Evolutionary conservation across 2,888 invertebrate species (phyloP), one percentile per base, ranked within the genome.

Genomic region (Agonopterix alstromeriana): DNA sequence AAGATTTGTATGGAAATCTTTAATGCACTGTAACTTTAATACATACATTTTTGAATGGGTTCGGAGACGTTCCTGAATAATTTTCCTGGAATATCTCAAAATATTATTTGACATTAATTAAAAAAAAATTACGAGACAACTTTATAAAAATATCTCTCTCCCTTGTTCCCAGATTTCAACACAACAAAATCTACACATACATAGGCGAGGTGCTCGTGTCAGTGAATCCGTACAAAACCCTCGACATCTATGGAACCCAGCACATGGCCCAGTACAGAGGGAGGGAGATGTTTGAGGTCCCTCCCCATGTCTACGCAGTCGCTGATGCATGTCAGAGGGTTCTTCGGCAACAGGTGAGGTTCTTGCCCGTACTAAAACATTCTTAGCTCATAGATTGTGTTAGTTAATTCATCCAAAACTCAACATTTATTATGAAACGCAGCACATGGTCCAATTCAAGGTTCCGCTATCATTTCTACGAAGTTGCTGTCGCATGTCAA

Each of bases 181-280:
- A 93, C 79, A 95, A 96, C 63, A 94, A 93, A 79, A 97, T 99
- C 74, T 99, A 99, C 91, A 98, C 98, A 7, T 99, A 99, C 88
- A 99, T 99, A 65, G 99, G 99, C 42, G 99, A 99, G 88, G 98
- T 98, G 65, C 94, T 97, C 73, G 97, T 99, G 41, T 98, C 98
- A 0, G 95, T 99, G 61, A 99, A 99, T 88, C 99, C 99, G 0
- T 99, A 99, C 90, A 93, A 94, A 73, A 93, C 91, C 43, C 92
- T 98, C 82, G 96, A 97, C 77, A 97, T 99, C 73, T 99, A 98
- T 89, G 96, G 95, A 51, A 89, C 92, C 48, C 93, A 94, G 56
- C 92, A 94, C 70, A 94, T 99, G 77, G 94, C 95, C 53, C 93
- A 96, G 85, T 99, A 98, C 87, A 56, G 84, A 90, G 97, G 96